These are phyloP conservation scores for Hirtodrosophila alboralis DNA, from an alignment of 2,888 invertebrate species.

Conservation along the genomic window DNA sequence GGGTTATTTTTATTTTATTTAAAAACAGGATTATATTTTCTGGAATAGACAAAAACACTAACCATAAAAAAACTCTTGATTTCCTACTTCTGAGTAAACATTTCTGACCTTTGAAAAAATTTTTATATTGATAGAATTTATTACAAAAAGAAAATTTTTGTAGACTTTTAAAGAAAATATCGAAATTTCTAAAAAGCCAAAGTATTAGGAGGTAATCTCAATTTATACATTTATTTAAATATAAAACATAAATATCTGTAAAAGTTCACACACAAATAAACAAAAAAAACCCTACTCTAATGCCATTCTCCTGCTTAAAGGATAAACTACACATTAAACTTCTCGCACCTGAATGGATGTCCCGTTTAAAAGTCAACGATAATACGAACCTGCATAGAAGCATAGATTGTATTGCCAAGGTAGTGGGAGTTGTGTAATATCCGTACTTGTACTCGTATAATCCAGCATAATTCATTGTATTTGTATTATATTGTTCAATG, in stretches of 20 bases:
- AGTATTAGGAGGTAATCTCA: no score
- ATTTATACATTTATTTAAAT: not conserved
- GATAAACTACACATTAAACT: slow-evolving; percentile 78
- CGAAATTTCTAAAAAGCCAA: no score
- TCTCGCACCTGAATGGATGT: slow-evolving; percentile 88
- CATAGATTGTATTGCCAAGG: slow-evolving; percentile 89
- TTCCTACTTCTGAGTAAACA: no score
- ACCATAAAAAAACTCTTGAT: no score
- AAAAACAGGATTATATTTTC: no score
- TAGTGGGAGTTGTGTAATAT: slow-evolving; percentile 42
- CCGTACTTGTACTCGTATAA: slow-evolving; percentile 7
- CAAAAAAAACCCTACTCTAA: slow-evolving; percentile 15
- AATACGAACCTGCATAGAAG: slow-evolving; percentile 89
- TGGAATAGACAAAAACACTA: no score
- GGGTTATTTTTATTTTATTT: no score
- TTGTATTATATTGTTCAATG: slow-evolving; percentile 30
- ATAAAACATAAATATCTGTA: not conserved
- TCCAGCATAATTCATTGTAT: slow-evolving; percentile 6
- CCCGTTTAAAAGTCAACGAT: slow-evolving; percentile 86
- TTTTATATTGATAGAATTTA: no score
- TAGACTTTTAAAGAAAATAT: no score
- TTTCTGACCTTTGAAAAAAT: no score
- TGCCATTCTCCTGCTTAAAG: slow-evolving; percentile 61
- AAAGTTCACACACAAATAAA: slow-evolving; percentile 8
- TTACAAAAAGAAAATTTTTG: no score